Conservation (phyloP, 2,797 vertebrate genomes). For the Lophius americanus region DNA sequence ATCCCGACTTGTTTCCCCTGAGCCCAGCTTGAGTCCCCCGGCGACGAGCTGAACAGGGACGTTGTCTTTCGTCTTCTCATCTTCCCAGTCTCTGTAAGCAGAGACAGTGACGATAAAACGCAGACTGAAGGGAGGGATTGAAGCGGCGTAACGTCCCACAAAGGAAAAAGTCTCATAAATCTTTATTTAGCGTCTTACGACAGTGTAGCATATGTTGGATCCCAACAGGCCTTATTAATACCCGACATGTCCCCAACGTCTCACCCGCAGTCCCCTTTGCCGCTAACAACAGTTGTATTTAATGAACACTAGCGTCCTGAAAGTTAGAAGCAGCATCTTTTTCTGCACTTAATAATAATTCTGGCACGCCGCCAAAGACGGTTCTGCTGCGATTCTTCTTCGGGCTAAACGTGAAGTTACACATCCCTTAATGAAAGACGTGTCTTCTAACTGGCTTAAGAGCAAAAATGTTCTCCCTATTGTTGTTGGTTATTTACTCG, state of each 20-base stretch:
- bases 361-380: background rate
- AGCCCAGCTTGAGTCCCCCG: background rate
- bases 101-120: slow-evolving; percentile 24
- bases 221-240: slow-evolving; percentile 15
- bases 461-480: slow-evolving; percentile 1
- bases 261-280: background rate
- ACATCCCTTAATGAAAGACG: slow-evolving; percentile 10
- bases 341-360: slow-evolving; percentile 7
- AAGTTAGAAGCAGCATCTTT: background rate
- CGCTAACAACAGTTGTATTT: slow-evolving; percentile 2
- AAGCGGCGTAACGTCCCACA: slow-evolving; percentile 8
- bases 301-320: background rate
- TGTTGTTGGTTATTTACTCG: background rate
- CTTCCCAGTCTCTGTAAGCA: background rate
- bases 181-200: slow-evolving; percentile 14
- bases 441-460: background rate
- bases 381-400: slow-evolving; percentile 2
- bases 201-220: slow-evolving; percentile 15
- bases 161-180: slow-evolving; percentile 21
- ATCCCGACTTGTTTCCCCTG: slow-evolving; percentile 8
- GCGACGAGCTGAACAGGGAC: slow-evolving; percentile 7
- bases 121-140: background rate
- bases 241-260: slow-evolving; percentile 7
- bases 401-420: slow-evolving; percentile 1
- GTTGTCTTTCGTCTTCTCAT: slow-evolving; percentile 14